A percentile compares a stretch with the other conserved stretches of the same genome.
phyloP scores from a whole-genome alignment of 2,888 invertebrate species.

The Drosophila pegasa region DNA sequence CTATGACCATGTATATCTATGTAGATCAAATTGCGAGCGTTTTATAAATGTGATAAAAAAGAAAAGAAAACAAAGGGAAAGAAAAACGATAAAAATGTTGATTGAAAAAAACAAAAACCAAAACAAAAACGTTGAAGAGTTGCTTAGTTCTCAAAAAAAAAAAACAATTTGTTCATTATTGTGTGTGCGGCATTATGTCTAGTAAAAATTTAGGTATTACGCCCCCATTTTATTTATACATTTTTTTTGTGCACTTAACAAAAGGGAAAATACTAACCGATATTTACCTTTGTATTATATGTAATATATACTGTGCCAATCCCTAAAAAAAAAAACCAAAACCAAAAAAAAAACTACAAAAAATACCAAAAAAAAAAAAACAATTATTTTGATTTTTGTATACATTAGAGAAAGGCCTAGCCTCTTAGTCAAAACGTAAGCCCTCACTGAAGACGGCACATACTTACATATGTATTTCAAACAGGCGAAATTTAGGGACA shows the following conservation, averaged over 20 bases:
- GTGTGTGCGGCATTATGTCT: conserved; percentile 1
- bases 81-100: conserved; percentile 32
- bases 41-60: conserved; percentile 70
- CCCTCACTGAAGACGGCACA: conserved; percentile 3
- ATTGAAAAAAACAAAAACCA: too few species aligned
- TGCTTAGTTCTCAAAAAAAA: conserved; percentile 20
- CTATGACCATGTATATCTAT: conserved; percentile 59
- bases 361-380: conserved; percentile 4
- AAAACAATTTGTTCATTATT: conserved; percentile 3
- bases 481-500: conserved; percentile 7
- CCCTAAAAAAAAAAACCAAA: conserved; percentile 25
- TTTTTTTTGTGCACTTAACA: conserved; percentile 40
- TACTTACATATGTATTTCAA: conserved; percentile 3
- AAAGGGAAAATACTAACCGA: conserved; percentile 17
- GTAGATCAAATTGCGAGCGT: conserved; percentile 61
- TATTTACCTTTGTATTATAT: conserved; percentile 71
- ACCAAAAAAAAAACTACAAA: not conserved
- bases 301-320: conserved; percentile 76
- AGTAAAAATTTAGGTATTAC: conserved; percentile 4
- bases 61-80: conserved; percentile 3
- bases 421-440: conserved; percentile 60
- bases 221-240: not conserved
- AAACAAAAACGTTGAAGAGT: conserved; percentile 8
- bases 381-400: conserved; percentile 53
- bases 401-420: conserved; percentile 74